Evolutionary conservation across 2,113 vertebrate genomes (phyloP), one percentile per base, ranked within the genome.

Genomic region (Fregata magnificens): DNA sequence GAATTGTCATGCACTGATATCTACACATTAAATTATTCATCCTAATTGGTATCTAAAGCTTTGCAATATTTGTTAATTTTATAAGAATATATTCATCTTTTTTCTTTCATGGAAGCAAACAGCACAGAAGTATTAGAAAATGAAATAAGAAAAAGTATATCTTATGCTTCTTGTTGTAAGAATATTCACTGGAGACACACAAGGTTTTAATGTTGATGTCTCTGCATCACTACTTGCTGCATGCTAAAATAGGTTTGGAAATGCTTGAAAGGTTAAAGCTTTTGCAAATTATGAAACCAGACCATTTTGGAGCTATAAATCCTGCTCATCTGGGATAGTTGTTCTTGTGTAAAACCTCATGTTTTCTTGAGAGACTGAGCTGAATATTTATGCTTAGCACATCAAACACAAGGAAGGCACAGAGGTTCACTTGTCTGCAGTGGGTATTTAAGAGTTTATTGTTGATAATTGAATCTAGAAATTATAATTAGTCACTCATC

Each of bases 251-350:
- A 76, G 91, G 65, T 86, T 97, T 94, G 73, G 95, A 97, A 97
- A 96, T 93, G 95, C 96, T 97, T 95, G 96, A 96, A 94, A 97
- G 94, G 96, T 96, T 97, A 96, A 97, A 96, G 91, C 94, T 96
- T 97, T 95, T 94, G 95, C 95, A 95, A 96, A 96, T 93, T 92
- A 95, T 91, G 73, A 86, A 95, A 93, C 82, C 88, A 94, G 83
- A 95, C 90, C 91, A 92, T 97, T 97, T 97, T 93, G 74, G 73
- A 95, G 90, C 63, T 82, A 96, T 97, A 96, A 97, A 97, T 97
- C 93, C 88, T 92, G 88, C 74, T 97, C 96, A 96, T 95, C 90
- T 91, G 86, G 91, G 94, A 92, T 76, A 76, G 94, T 71, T 94
- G 96, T 96, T 96, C 91, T 97, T 90, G 88, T 97, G 90, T 96